Evolutionary conservation across 2,888 invertebrate species (phyloP), one percentile per base, ranked within the genome.

Genomic region (Megamerina dolium): DNA sequence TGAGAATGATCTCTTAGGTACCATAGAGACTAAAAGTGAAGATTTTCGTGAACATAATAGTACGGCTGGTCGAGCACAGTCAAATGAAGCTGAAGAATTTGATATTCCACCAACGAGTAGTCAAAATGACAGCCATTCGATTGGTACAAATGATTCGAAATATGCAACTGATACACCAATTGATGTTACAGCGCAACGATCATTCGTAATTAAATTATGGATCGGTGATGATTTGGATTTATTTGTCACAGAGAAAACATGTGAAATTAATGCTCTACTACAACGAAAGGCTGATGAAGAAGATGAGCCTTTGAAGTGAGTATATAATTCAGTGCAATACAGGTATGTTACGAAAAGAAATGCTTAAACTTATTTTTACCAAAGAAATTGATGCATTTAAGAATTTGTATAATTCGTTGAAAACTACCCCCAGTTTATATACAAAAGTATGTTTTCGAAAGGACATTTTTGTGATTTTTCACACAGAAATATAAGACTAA

Each of bases 41-140:
- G 27, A 27, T 27, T 27, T 27, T 27, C 12, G 10, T n/a, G n/a
- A n/a, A n/a, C n/a, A n/a, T 27, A 27, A 27, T 29, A 5, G 5
- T 5, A 29, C 5, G n/a, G 29, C 5, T 29, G 26, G 26, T 12
- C 8, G 55, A 52, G n/a, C 55, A 51, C 51, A 45, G 45, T 9
- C 23, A 33, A 4, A 4, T n/a, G 8, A 17, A 19, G 4, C 31
- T 19, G 30, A 1, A 37, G n/a, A n/a, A n/a, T n/a, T n/a, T n/a
- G n/a, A n/a, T n/a, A n/a, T n/a, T n/a, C n/a, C n/a, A n/a, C n/a
- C n/a, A n/a, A n/a, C n/a, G n/a, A n/a, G n/a, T n/a, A n/a, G n/a
- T n/a, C n/a, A n/a, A n/a, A n/a, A n/a, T n/a, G n/a, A n/a, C n/a
- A n/a, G 26, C 37, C 26, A 27, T 14, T 12, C 40, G 3, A 40